Evolutionary conservation across 2,888 invertebrate genomes (phyloP), one percentile per base, ranked within the genome.

Genomic region (Bimastos eiseni): DNA sequence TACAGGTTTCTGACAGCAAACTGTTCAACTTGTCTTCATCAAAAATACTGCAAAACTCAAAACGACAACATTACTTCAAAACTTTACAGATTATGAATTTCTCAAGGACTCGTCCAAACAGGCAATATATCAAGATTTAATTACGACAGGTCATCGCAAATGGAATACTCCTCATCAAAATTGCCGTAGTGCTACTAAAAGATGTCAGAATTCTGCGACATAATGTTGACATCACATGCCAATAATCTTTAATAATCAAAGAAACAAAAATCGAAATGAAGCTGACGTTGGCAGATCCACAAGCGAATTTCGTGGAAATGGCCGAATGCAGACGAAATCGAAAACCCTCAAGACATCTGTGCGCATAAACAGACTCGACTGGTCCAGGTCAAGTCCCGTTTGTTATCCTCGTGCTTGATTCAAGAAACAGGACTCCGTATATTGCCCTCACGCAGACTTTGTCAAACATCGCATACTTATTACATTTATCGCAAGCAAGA

Each of bases 11-110:
- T n/a, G 8, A 70, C 70, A 30, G n/a, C 70, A 70, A 70, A 70
- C n/a, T 8, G 55, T 24, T 70, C 13, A 30, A 70, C 70, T 11
- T 70, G 70, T 70, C n/a, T 70, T 70, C 70, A 70, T 70, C 70
- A 70, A 70, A 70, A 70, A 70, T 70, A 70, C 70, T n/a, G 70
- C 70, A 70, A 70, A 70, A 70, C 70, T 70, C 70, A 70, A 70
- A 70, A 70, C 24, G 49, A 70, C 70, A n/a, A 70, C 8, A 70
- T 70, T 70, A n/a, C 70, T 70, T 1, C 30, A 70, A 70, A 70
- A 70, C 70, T 70, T n/a, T 70, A 30, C n/a, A 70, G n/a, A 8
- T 70, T 70, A 70, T n/a, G n/a, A n/a, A n/a, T 70, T 70, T n/a
- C 70, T 30, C n/a, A 70, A 30, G n/a, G 21, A 21, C 70, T 70